These are phyloP conservation scores for Pyrocoelia pectoralis DNA, from an alignment of 2,888 invertebrate species.

Conservation along the genomic window DNA sequence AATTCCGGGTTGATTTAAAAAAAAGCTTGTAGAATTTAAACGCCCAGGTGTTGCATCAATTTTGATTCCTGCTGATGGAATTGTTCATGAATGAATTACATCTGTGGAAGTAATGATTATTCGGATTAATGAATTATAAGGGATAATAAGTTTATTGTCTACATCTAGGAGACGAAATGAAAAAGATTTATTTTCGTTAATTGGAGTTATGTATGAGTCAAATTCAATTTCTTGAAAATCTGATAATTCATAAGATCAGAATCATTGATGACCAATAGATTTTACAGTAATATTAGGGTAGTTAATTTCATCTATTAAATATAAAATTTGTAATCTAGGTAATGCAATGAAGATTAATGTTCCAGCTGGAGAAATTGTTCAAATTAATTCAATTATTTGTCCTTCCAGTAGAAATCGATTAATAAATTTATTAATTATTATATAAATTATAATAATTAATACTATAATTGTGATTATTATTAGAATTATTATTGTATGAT, in stretches of 20 bases:
- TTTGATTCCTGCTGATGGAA: conserved; percentile 70
- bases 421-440: no score
- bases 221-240: conserved; percentile 68
- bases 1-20: conserved; percentile 68
- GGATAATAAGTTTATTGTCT: conserved; percentile 68
- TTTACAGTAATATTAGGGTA: no score
- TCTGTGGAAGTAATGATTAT: conserved; percentile 69
- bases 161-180: conserved; percentile 70
- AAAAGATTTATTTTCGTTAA: conserved; percentile 56
- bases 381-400: no score
- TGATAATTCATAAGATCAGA: conserved; percentile 71
- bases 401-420: no score
- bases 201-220: conserved; percentile 69
- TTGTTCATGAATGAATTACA: conserved; percentile 73
- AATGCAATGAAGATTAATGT: no score
- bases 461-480: no score
- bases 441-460: no score
- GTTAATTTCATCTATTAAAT: no score
- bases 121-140: conserved; percentile 69
- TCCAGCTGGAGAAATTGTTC: no score
- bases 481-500: no score
- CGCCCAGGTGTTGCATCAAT: conserved; percentile 72
- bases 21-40: conserved; percentile 62
- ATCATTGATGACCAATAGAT: no score
- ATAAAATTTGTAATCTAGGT: no score